phyloP scores from a whole-genome alignment of 2,113 vertebrate genomes.

The Neotoma lepida region DNA sequence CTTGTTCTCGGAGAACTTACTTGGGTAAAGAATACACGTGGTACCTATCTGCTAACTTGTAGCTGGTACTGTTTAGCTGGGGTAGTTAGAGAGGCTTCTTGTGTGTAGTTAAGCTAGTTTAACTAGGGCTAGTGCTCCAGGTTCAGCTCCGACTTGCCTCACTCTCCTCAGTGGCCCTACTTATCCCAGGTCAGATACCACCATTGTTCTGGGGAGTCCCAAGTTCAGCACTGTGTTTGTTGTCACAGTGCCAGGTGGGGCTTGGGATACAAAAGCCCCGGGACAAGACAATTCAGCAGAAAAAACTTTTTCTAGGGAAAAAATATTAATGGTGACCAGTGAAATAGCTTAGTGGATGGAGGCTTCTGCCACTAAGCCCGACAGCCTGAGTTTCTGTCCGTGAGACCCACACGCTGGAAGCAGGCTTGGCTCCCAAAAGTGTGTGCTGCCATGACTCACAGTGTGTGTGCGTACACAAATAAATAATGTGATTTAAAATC shows the following conservation, averaged over 20 bases:
- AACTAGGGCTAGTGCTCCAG: background rate
- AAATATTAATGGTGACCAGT: background rate
- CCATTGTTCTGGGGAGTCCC: background rate
- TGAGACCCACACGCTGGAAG: background rate
- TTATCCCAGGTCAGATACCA: background rate
- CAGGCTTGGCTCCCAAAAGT: background rate
- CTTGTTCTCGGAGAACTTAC: background rate
- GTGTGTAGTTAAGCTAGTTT: conserved; percentile 3
- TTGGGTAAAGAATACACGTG: background rate
- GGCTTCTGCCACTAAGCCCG: background rate
- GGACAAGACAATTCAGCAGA: background rate
- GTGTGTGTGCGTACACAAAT: background rate
- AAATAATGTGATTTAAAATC: background rate
- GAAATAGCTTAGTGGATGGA: background rate
- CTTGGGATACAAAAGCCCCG: background rate
- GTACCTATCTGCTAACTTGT: conserved; percentile 27
- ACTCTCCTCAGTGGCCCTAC: background rate
- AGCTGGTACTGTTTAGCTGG: background rate
- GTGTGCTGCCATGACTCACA: background rate
- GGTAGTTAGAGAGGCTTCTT: background rate
- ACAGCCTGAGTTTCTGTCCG: background rate
- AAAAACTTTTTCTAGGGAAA: background rate
- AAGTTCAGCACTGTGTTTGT: background rate
- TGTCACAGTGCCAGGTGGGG: background rate
- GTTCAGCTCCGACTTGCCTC: background rate